Conservation (phyloP, 2,888 invertebrate species). For the Rhodophaea formosa region DNA sequence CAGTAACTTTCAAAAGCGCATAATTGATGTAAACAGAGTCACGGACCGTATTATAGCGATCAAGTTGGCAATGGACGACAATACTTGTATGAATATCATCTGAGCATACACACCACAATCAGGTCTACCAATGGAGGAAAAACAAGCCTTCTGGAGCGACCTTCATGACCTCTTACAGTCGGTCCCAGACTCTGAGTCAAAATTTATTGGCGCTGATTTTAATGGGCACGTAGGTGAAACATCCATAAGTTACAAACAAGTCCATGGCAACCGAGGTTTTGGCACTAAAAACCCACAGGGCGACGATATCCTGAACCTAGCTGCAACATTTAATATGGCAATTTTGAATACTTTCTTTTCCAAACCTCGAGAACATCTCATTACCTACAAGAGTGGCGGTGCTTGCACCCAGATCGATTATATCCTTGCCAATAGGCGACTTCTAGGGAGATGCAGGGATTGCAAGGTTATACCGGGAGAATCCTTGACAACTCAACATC, state of each 20-base stretch:
- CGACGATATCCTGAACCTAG: slow-evolving; percentile 4
- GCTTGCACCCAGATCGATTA: slow-evolving; percentile 23
- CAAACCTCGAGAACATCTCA: slow-evolving; percentile 22
- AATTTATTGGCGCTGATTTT: slow-evolving; percentile 10
- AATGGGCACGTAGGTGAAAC: slow-evolving; percentile 20
- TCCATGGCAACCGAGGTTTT: slow-evolving; percentile 7
- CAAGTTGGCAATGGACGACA: slow-evolving; percentile 20
- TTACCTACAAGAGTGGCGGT: slow-evolving; percentile 24
- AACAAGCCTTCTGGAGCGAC: slow-evolving; percentile 20
- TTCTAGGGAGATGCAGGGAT: slow-evolving; percentile 16
- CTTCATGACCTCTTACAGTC: slow-evolving; percentile 3
- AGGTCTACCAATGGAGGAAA: neutral
- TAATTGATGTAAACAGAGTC: slow-evolving; percentile 22
- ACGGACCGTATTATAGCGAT: slow-evolving; percentile 23
- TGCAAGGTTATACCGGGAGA: slow-evolving; percentile 30
- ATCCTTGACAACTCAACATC: slow-evolving; percentile 25
- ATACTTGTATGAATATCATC: neutral
- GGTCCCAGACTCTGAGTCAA: slow-evolving; percentile 16
- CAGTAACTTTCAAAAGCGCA: slow-evolving; percentile 16
- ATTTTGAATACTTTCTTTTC: slow-evolving; percentile 23
- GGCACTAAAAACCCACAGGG: neutral
- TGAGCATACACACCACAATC: slow-evolving; percentile 17
- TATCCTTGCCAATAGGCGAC: slow-evolving; percentile 13
- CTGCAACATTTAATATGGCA: slow-evolving; percentile 10
- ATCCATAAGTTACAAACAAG: neutral